A percentile compares a stretch with the other conserved stretches of the same genome.
Conservation (phyloP, 2,888 invertebrate species). For the Nezara viridula region DNA sequence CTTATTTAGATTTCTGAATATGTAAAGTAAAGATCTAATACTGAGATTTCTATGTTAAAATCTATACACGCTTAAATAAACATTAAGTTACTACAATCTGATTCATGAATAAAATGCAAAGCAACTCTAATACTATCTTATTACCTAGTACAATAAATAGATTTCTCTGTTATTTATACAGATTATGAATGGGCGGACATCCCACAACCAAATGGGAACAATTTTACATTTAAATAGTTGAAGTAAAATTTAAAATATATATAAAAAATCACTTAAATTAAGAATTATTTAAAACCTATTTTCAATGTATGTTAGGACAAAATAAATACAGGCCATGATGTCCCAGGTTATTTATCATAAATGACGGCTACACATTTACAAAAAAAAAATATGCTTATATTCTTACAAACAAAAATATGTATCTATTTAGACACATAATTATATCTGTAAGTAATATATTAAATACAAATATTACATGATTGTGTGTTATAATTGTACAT, state of each 20-base stretch:
- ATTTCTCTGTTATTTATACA: conserved; percentile 62
- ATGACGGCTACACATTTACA: neutral
- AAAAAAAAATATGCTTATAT: neutral
- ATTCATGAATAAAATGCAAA: conserved; percentile 63
- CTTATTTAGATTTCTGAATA: conserved; percentile 61
- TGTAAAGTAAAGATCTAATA: conserved; percentile 63
- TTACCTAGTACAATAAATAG: conserved; percentile 64
- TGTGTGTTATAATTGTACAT: conserved; percentile 8
- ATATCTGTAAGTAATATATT: neutral
- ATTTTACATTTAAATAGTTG: conserved; percentile 37
- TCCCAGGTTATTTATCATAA: conserved; percentile 41
- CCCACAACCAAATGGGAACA: conserved; percentile 64
- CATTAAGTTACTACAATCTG: conserved; percentile 60
- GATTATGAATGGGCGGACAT: conserved; percentile 63
- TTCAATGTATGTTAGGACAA: neutral
- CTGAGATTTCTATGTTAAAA: conserved; percentile 63
- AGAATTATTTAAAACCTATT: conserved; percentile 21
- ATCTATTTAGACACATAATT: neutral
- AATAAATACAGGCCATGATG: conserved; percentile 56
- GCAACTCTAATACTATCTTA: conserved; percentile 61
- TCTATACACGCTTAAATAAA: conserved; percentile 64
- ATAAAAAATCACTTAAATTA: conserved; percentile 3
- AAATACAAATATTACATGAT: neutral
- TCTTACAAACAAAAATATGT: conserved; percentile 10
- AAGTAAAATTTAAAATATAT: conserved; percentile 31